Evolutionary conservation across 2,797 vertebrate species (phyloP), one percentile per base, ranked within the genome.

Genomic region (Pipistrellus pygmaeus): DNA sequence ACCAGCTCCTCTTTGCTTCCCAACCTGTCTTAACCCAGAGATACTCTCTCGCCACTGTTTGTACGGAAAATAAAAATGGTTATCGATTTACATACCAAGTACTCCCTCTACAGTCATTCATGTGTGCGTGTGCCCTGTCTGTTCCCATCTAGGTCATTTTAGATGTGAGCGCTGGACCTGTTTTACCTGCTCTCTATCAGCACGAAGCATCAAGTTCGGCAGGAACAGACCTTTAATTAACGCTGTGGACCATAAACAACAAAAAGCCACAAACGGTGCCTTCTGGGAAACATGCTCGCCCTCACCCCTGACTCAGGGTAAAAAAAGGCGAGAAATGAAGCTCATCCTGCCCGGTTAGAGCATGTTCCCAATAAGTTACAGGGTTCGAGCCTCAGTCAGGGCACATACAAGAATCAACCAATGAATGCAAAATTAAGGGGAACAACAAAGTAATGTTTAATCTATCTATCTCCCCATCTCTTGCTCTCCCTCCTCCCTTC

Each of bases 161-260:
- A 75, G 60, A 60, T 35, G 14, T 86, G 81, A 94, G 68, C 48
- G 25, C 30, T 30, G 32, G 72, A 84, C 84, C 76, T 84, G 76
- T 84, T 87, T 81, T 87, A 81, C 87, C 68, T 44, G 90, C 20
- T 77, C 41, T 91, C 53, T 93, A 72, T 78, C 38, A 35, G 75
- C 17, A 55, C 21, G 69, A 77, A 83, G 27, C 81, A 92, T 51
- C 18, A 1, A 82, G 71, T 41, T 71, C 73, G 57, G 51, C 27
- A 72, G 27, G 53, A 66, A 91, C 0, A 90, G 64, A 53, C 77
- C 64, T 69, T 46, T 69, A 48, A 89, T 80, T 73, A 84, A 81
- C 23, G 30, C 38, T 41, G 32, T 78, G 21, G 66, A 30, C 8
- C 38, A 21, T 32, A 62, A 90, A 89, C 25, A 5, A 71, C n/a